Evolutionary conservation across 2,113 vertebrate genomes (phyloP), one percentile per base, ranked within the genome.

Genomic region (Microtus montanus): DNA sequence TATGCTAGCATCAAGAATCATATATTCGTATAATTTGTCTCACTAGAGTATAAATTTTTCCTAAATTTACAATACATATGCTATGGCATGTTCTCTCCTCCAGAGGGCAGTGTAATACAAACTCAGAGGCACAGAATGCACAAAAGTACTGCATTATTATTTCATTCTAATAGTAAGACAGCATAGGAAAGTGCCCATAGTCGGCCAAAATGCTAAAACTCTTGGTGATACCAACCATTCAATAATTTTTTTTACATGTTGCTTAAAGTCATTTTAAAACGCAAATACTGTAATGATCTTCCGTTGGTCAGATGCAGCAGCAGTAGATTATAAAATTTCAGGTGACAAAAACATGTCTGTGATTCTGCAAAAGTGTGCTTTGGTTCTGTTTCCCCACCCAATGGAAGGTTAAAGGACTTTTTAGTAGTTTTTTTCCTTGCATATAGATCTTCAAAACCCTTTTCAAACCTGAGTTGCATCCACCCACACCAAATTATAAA

Each of bases 61-160:
- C 61, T 64, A 13, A 82, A 96, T 85, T 92, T 95, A 38, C 14
- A 85, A 84, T 58, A 7, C 26, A 41, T 19, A 13, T 75, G 97
- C 78, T 47, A 14, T 96, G 17, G 77, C 35, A 15, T 47, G 0
- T 11, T 92, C 5, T 6, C 0, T 44, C 98, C 98, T 95, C 93
- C 90, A 98, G 98, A 97, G 98, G 98, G 98, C 98, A 97, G 93
- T 97, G 68, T 28, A 98, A 95, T 38, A 98, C 97, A 97, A 96
- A 93, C 15, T 87, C 97, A 97, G 96, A 92, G 64, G 13, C 17
- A 47, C 7, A 41, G 12, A 35, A 17, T 19, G 22, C 24, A 47
- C n/a, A 66, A 58, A 35, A 63, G 54, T 14, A 26, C 64, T 75
- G 35, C 13, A 0, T 61, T 88, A 14, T 66, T 28, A 38, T 54